Evolutionary conservation across 2,888 invertebrate species (phyloP).

Genomic region (Drosophila mayaguana): DNA sequence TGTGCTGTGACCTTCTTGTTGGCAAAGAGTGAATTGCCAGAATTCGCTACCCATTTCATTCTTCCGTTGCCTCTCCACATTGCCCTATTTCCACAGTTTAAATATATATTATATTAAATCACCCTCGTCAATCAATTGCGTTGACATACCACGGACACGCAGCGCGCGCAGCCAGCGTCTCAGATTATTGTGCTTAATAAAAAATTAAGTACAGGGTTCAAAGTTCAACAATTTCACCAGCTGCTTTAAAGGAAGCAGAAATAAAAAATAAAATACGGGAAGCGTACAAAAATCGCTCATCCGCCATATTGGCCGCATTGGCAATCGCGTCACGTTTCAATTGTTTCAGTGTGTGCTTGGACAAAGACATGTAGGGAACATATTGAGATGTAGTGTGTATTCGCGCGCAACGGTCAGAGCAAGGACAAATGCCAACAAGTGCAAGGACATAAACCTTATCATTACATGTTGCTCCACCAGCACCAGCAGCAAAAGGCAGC

Average conservation of each 20-base stretch:
- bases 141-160: conserved; percentile 65
- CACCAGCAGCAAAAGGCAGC: not conserved
- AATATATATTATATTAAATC: conserved; percentile 68
- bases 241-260: conserved; percentile 57
- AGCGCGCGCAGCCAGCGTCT: conserved; percentile 20
- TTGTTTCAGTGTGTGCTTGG: conserved; percentile 63
- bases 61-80: conserved; percentile 8
- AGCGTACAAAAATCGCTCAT: conserved; percentile 53
- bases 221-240: conserved; percentile 68
- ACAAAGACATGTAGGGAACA: conserved; percentile 63
- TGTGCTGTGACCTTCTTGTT: conserved; percentile 12
- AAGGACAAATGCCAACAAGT: conserved; percentile 75
- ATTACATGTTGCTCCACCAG: conserved; percentile 29
- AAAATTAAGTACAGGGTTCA: conserved; percentile 72
- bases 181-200: conserved; percentile 73
- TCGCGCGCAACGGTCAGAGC: conserved; percentile 53
- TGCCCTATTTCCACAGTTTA: conserved; percentile 19
- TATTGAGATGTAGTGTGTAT: conserved; percentile 58
- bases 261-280: conserved; percentile 12
- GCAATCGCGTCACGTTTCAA: conserved; percentile 71
- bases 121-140: conserved; percentile 80
- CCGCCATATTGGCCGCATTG: conserved; percentile 53
- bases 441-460: conserved; percentile 55
- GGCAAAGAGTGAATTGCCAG: conserved; percentile 10
- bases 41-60: conserved; percentile 36